Percentiles rank a stretch among this genome's conserved stretches.
Conservation (phyloP, 2,888 invertebrate species). For the Melangyna quadrimaculata region DNA sequence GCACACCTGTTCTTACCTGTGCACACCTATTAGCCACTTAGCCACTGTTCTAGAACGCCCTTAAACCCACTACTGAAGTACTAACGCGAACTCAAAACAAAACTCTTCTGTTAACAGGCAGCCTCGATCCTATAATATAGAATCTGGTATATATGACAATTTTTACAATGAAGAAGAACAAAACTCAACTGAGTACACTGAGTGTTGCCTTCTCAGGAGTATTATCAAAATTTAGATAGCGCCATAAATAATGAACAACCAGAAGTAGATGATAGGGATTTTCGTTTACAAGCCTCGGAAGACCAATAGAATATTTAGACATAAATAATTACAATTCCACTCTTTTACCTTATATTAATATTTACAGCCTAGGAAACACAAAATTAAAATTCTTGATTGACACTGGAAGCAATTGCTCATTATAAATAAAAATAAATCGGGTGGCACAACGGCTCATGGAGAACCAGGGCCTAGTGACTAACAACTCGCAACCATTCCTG, state of each 20-base stretch:
- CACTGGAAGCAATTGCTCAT: conserved; percentile 45
- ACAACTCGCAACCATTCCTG: no score
- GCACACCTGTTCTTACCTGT: not conserved
- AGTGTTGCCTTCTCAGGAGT: not conserved
- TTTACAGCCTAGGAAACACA: conserved; percentile 1
- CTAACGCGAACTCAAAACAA: not conserved
- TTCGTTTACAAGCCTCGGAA: conserved; percentile 54
- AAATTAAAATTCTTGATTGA: conserved; percentile 51
- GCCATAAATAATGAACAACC: not conserved
- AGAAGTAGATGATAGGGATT: conserved; percentile 56
- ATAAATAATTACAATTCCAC: conserved; percentile 46
- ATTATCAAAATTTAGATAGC: not conserved
- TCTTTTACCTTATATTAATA: conserved; percentile 38
- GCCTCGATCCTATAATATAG: not conserved
- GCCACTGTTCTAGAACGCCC: conserved; percentile 10
- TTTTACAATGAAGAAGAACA: not conserved
- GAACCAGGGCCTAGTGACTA: no score
- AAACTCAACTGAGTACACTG: no score
- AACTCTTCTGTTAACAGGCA: not conserved
- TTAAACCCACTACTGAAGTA: not conserved
- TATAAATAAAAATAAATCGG: no score
- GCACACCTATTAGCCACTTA: not conserved
- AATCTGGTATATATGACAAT: not conserved
- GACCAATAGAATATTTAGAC: no score
- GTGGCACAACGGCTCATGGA: no score